A percentile compares a stretch with the other conserved stretches of the same genome.
These are phyloP conservation scores for Lepus oiostolus DNA, from an alignment of 2,797 vertebrate species.

Conservation along the genomic window DNA sequence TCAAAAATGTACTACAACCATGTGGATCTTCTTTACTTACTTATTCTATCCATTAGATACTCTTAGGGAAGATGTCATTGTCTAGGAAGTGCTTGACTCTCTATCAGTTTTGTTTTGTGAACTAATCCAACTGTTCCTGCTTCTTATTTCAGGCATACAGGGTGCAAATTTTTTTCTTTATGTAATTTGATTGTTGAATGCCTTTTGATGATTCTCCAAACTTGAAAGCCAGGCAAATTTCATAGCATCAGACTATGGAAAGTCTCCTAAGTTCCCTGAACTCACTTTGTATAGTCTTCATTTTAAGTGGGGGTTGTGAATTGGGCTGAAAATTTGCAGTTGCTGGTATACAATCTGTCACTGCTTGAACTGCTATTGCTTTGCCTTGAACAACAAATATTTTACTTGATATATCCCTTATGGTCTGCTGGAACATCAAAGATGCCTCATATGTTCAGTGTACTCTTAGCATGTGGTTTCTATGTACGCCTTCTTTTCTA, in stretches of 20 bases:
- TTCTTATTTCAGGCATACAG: constrained; percentile 84
- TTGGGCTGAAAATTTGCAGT: constrained; percentile 83
- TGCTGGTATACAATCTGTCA: constrained; percentile 84
- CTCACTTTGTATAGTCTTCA: constrained; percentile 34
- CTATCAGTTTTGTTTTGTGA: constrained; percentile 85
- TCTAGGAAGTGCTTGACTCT: constrained; percentile 62
- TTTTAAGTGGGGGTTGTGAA: constrained; percentile 65
- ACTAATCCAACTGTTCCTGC: constrained; percentile 84
- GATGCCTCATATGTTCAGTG: constrained; percentile 86
- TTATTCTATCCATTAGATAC: constrained; percentile 85
- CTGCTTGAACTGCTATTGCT: constrained; percentile 79
- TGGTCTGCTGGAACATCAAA: constrained; percentile 82
- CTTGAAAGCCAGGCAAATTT: constrained; percentile 65
- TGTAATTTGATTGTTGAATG: constrained; percentile 90
- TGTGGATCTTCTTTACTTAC: constrained; percentile 71
- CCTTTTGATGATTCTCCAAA: constrained; percentile 89
- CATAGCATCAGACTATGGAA: neutral
- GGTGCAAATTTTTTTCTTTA: constrained; percentile 81
- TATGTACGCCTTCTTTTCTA: constrained; percentile 85
- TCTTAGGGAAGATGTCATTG: constrained; percentile 84
- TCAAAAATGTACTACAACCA: neutral
- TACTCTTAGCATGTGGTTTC: constrained; percentile 84
- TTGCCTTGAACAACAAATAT: constrained; percentile 86
- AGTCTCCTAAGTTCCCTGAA: constrained; percentile 50
- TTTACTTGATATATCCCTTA: constrained; percentile 82